Base-by-base conservation (phyloP, 1,140 invertebrate species). In the Chelonus insularis region DNA sequence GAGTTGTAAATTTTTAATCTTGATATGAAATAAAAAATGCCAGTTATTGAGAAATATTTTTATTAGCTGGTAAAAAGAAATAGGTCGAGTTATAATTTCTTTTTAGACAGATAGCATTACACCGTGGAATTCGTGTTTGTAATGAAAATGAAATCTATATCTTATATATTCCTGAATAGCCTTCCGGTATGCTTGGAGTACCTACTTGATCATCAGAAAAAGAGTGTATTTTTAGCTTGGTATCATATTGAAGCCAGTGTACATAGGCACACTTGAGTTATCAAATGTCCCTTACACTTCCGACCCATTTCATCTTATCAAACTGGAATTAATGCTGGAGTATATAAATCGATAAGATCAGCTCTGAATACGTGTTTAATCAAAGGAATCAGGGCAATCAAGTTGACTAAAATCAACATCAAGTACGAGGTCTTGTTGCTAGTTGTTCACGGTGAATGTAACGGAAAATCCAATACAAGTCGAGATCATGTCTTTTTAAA, bases 401-500 rank as follows among this genome's bases (percentile, higher is more conserved):
- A 43, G 41, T 43, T 43, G 14, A 48, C 20, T 23, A 20, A 48
- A 48, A 48, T 29, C 18, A 48, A 29, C 45, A 23, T 48, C 45
- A 48, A 48, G 45, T 48, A 48, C 45, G 45, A 48, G 45, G 45
- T 48, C 45, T 48, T 6, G 21, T 48, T 23, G 16, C 14, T 12
- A 14, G 11, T 39, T 4, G 20, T 51, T 51, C 48, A 51, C 48
- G 48, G 48, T 51, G 48, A 51, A 51, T 51, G 48, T 51, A 51
- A 51, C 48, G 48, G 48, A 51, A 51, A 51, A 23, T 25, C 29
- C 23, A 32, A 16, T n/a, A 9, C 7, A 29, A 20, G 11, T 11
- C 18, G 21, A n/a, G 43, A 16, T 20, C 18, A 45, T n/a, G 43
- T 16, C 14, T 48, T 48, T 23, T 48, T 2, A 23, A 25, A 23